These are phyloP conservation scores for Mallotus villosus DNA, from an alignment of 2,797 vertebrate genomes.

Conservation along the genomic window DNA sequence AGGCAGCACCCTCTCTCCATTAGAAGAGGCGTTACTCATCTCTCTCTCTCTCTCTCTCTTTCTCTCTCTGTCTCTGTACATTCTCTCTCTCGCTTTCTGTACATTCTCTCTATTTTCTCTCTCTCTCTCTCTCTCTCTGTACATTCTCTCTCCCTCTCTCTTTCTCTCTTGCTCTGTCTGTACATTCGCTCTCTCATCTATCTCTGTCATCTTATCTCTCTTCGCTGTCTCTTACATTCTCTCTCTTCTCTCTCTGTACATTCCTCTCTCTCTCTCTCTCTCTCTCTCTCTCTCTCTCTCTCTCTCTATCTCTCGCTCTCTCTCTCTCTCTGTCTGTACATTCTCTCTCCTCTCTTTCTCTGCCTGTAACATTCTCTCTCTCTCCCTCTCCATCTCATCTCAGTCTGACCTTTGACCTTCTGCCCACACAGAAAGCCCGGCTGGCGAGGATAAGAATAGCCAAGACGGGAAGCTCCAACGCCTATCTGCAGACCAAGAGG, in stretches of 20 bases:
- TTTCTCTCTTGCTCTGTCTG: conserved; percentile 18
- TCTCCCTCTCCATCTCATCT: conserved; percentile 25
- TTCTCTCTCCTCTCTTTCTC: conserved; percentile 26
- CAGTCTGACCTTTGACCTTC: conserved; percentile 54
- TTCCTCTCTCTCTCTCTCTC: conserved; percentile 18
- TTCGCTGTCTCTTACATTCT: conserved; percentile 11
- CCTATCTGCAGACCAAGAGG: conserved; percentile 90
- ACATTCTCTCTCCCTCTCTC: conserved; percentile 41
- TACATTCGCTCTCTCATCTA: conserved; percentile 42
- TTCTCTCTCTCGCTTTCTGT: conserved; percentile 40
- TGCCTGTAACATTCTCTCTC: conserved; percentile 30
- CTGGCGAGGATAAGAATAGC: conserved; percentile 91
- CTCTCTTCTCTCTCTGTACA: conserved; percentile 36
- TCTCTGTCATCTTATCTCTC: conserved; percentile 31
- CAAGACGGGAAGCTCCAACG: conserved; percentile 88
- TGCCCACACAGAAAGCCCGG: conserved; percentile 86
- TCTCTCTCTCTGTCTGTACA: conserved; percentile 31
- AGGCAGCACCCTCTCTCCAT: conserved; percentile 41
- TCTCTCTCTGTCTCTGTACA: conserved; percentile 7
- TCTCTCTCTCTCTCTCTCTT: conserved; percentile 40
- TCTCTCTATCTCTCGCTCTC: conserved; percentile 41
- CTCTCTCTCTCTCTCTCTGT: no score
- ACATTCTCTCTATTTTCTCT: conserved; percentile 7
- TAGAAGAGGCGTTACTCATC: conserved; percentile 44
- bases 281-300: conserved; percentile 15